A percentile compares a stretch with the other conserved stretches of the same genome.
These are phyloP conservation scores for Ctenopoma kingsleyae DNA, from an alignment of 2,797 vertebrate genomes.

Conservation along the genomic window DNA sequence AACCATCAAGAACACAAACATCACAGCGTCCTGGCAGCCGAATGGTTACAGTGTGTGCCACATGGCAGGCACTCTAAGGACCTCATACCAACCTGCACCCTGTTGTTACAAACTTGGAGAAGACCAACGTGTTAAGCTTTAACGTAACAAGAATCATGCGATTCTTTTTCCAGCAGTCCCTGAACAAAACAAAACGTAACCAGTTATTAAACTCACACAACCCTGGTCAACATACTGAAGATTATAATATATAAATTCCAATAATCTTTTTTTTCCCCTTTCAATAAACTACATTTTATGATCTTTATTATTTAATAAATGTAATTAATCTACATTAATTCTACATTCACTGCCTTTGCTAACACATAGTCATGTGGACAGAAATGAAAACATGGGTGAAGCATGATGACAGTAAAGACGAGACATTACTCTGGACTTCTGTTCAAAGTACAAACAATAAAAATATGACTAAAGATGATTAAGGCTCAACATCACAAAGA, in stretches of 20 bases:
- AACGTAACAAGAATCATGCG: slow-evolving; percentile 3
- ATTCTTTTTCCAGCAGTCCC: slow-evolving; percentile 22
- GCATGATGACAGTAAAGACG: not conserved
- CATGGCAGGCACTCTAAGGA: not conserved
- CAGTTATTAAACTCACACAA: slow-evolving; percentile 18
- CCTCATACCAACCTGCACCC: slow-evolving; percentile 11
- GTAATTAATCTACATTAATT: no score
- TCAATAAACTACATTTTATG: no score
- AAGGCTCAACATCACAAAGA: not conserved
- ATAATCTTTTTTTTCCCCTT: no score
- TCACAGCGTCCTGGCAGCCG: slow-evolving; percentile 2
- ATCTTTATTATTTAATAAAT: no score
- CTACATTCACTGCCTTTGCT: no score
- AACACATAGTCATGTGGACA: not conserved
- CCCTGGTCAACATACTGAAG: not conserved
- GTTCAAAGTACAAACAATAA: not conserved
- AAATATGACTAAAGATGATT: not conserved
- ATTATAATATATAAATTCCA: not conserved
- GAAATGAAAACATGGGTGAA: not conserved
- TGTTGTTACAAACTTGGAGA: slow-evolving; percentile 38
- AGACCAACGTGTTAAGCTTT: slow-evolving; percentile 27
- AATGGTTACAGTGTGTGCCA: no score
- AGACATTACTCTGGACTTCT: not conserved
- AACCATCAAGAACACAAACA: slow-evolving; percentile 49
- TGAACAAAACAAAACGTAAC: slow-evolving; percentile 10